Evolutionary conservation across 1,140 invertebrate genomes (phyloP), one percentile per base, ranked within the genome.

Genomic region (Schlechtendalia chinensis): DNA sequence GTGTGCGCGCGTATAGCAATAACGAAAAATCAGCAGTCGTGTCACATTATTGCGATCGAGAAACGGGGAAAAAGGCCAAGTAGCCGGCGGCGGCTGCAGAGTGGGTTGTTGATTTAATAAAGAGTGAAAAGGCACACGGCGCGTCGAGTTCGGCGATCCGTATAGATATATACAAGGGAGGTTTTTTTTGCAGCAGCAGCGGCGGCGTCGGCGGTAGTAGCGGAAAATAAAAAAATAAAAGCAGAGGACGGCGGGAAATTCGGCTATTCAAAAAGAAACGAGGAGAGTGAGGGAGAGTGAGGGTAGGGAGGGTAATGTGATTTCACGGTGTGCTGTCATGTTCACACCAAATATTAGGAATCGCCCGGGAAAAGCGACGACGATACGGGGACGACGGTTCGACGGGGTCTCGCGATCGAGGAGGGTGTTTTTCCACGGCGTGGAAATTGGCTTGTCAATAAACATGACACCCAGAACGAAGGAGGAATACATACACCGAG

Each of bases 361-460:
- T 79, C 27, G 74, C 53, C n/a, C 54, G 17, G 39, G 22, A 39
- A 61, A 59, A 75, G 54, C 72, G n/a, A n/a, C 74, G 22, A 6
- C 74, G 74, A 17, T 50, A 14, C 47, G 32, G 63, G 24, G 24
- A 17, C 71, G 17, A 19, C 50, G 19, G 71, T 39, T n/a, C 19
- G 47, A 19, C 24, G 47, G 45, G 19, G 69, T 72, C 16, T 27
- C 27, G 54, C 10, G 39, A 5, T 8, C 19, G 53, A 19, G 53
- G 27, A 19, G n/a, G n/a, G n/a, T n/a, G n/a, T n/a, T n/a, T n/a
- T n/a, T n/a, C n/a, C n/a, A 58, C 32, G 39, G 54, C 22, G 56
- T 79, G 74, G 45, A 79, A 79, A 79, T 79, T 79, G 74, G 58
- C 74, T 79, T 79, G 74, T 79, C 74, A 79, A 79, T 79, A 79